Percentiles rank a stretch among this genome's conserved stretches.
Evolutionary conservation across 2,888 invertebrate genomes (phyloP).

Genomic region (Drosophila nr. perissopoda): DNA sequence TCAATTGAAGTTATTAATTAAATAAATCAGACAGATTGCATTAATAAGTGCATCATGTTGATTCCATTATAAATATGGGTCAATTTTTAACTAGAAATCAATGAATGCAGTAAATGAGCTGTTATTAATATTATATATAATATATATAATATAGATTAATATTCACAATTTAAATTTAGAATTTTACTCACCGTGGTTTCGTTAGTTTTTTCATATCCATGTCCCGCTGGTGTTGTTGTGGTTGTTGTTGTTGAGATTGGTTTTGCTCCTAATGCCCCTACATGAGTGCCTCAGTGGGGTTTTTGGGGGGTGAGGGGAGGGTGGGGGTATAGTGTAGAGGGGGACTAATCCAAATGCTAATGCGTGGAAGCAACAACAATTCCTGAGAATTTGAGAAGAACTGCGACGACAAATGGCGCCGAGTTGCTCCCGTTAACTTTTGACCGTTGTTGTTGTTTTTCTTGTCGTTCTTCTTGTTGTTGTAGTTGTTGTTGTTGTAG

Average conservation of each 20-base stretch:
- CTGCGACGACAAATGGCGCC: slow-evolving; percentile 23
- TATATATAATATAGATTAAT: neutral
- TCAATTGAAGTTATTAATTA: neutral
- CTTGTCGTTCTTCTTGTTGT: neutral
- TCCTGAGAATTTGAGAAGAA: slow-evolving; percentile 41
- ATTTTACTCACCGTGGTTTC: slow-evolving; percentile 70
- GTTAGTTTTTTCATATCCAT: slow-evolving; percentile 77
- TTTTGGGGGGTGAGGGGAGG: neutral
- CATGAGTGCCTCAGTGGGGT: slow-evolving; percentile 37
- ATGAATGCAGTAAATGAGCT: neutral
- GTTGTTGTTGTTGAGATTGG: slow-evolving; percentile 28
- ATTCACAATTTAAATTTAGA: neutral
- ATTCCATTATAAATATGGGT: neutral
- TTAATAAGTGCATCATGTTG: neutral
- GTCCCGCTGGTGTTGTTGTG: slow-evolving; percentile 39
- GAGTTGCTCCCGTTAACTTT: slow-evolving; percentile 23
- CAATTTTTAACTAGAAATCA: neutral
- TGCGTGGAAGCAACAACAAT: slow-evolving; percentile 48
- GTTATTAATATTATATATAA: neutral
- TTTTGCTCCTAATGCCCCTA: slow-evolving; percentile 34
- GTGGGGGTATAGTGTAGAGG: neutral
- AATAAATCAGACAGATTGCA: neutral
- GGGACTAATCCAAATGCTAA: slow-evolving; percentile 57
- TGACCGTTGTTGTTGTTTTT: slow-evolving; percentile 2
- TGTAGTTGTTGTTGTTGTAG: slow-evolving; percentile 4